Base-by-base conservation (phyloP, 2,113 vertebrate species). In the Camelus bactrianus region DNA sequence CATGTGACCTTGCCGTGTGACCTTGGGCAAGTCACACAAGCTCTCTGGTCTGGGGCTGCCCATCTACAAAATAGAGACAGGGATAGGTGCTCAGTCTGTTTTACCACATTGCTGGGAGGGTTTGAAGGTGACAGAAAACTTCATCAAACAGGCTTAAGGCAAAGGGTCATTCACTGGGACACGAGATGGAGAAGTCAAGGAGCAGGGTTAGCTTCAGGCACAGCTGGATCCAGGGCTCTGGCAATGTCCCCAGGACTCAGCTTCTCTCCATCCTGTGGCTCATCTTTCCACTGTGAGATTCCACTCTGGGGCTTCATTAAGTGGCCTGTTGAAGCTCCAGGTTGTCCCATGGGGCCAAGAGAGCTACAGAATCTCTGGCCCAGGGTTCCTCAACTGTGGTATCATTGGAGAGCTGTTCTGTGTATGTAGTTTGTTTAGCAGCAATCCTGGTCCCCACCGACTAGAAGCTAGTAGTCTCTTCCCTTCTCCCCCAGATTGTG, bases 21-120 rank as follows among this genome's bases (percentile, higher is more conserved):
- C 54, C 93, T 91, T 96, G 80, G 93, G n/a, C 17, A 67, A 72
- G 16, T 62, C 48, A n/a, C 93, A 30, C 10, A 48, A 75, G 54
- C 1, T 84, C 48, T 82, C 73, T 67, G 16, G 64, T 30, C 56
- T 15, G n/a, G 48, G 54, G 30, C 15, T 50, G 13, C 54, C 50
- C 16, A 22, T 30, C 28, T 64, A 38, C 26, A 35, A 80, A 82
- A 52, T 28, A 60, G 35, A 58, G n/a, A n/a, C 50, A 77, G 24
- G 42, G 30, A 54, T n/a, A 6, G 8, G 15, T 9, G 48, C 4
- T 16, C 54, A 42, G 38, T 70, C 14, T 58, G 15, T 84, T 50
- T 87, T 5, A 12, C 65, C 28, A 30, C 6, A 3, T 17, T 32
- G 48, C 67, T 75, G 8, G 56, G 80, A 32, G 69, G 46, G 48